phyloP scores from a whole-genome alignment of 2,797 vertebrate species.

The Gambusia yucatana region DNA sequence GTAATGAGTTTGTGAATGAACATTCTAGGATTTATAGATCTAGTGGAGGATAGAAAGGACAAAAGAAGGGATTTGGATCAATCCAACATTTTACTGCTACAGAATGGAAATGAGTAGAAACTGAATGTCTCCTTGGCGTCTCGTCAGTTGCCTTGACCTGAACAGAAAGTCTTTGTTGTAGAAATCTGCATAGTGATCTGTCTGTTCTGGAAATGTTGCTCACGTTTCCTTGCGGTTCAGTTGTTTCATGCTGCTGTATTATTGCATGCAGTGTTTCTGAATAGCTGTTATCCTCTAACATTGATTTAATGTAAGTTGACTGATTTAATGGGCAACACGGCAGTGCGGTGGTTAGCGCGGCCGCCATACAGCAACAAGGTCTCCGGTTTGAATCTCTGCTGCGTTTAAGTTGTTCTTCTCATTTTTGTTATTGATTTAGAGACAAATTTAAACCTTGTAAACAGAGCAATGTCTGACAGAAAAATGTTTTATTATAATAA shows the following conservation, averaged over 20 bases:
- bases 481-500: background rate
- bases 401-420: background rate
- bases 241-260: background rate
- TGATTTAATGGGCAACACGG: background rate
- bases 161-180: background rate
- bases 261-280: background rate
- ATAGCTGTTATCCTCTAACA: background rate
- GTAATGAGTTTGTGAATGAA: constrained; percentile 4
- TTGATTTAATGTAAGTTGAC: constrained; percentile 3
- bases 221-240: background rate
- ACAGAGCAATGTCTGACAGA: background rate
- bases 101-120: background rate
- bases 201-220: background rate
- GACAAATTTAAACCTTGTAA: background rate
- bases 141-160: background rate
- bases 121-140: background rate
- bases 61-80: background rate
- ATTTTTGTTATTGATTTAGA: background rate
- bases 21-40: background rate
- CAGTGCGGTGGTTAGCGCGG: background rate
- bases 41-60: background rate
- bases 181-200: background rate
- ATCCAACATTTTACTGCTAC: background rate
- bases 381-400: background rate
- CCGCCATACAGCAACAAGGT: background rate